phyloP scores from a whole-genome alignment of 2,113 vertebrate genomes.

The Grammomys surdaster region DNA sequence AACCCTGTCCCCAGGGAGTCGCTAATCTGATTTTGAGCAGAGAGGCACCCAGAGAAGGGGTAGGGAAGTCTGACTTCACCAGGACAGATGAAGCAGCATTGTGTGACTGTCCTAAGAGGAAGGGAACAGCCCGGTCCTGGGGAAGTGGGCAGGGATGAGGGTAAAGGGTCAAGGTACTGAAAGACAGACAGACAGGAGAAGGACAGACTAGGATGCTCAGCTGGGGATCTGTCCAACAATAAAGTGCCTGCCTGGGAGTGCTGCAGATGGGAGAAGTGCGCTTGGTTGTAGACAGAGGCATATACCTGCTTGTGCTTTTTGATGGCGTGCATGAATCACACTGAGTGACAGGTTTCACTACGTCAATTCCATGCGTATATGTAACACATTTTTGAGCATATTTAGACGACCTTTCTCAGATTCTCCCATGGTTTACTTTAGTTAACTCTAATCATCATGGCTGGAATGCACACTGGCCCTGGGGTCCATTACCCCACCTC shows the following conservation, averaged over 20 bases:
- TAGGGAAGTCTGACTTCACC: background rate
- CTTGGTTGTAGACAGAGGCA: background rate
- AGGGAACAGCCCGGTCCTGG: background rate
- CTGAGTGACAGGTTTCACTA: background rate
- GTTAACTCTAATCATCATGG: background rate
- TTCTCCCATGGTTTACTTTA: background rate
- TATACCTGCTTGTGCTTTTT: no score
- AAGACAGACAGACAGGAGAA: no score
- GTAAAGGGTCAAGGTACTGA: background rate
- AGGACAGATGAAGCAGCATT: background rate
- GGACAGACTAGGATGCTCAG: background rate
- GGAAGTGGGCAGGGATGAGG: no score
- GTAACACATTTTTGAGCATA: background rate
- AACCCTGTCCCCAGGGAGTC: background rate
- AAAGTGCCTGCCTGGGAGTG: background rate
- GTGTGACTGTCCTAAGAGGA: background rate
- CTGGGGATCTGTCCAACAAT: fast-evolving
- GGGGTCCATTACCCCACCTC: background rate
- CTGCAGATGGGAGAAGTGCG: background rate
- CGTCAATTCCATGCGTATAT: background rate
- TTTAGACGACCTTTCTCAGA: background rate
- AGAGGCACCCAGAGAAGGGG: no score
- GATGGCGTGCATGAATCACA: background rate
- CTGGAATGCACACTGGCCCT: no score
- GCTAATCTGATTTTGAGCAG: background rate